Base-by-base conservation (phyloP, 2,888 invertebrate species). In the Calephelis perditalis region DNA sequence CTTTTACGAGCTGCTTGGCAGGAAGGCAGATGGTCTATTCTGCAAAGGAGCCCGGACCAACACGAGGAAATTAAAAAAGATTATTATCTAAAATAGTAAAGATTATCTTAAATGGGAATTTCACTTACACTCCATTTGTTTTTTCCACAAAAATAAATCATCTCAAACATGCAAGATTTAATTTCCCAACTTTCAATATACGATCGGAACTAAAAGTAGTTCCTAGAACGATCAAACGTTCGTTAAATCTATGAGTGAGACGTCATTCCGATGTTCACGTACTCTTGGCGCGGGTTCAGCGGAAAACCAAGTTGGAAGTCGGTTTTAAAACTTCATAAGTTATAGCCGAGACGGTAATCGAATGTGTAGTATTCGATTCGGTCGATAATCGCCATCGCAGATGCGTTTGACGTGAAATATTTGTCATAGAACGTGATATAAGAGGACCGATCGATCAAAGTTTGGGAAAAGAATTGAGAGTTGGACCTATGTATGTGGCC, bases 261-360 rank as follows among this genome's bases (percentile, higher is more conserved):
- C 63, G 65, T 68, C 65, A 66, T 66, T 62, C 65, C 63, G 65
- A 69, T 68, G 69, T 69, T 68, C 68, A 68, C 68, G 67, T 65
- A 65, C 65, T 67, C 65, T 72, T 72, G 71, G 72, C 71, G 69
- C 63, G 64, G 65, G 58, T 71, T 72, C 72, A 70, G 69, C 60
- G 65, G 67, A 67, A 64, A 44, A 62, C 61, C 68, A 64, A 65
- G 66, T 63, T 65, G 62, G 64, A 61, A 56, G 64, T 60, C 60
- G 63, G 66, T 67, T 68, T 68, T 67, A 68, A 66, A 70, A 71
- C 67, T 71, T 68, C 64, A 68, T 64, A 67, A 69, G 68, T 71
- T 70, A 71, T 70, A 63, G 65, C 67, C 56, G 65, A 60, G 66
- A 68, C 68, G 68, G 64, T 68, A 70, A 70, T 69, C 68, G 68